phyloP scores from a whole-genome alignment of 2,797 vertebrate species.

The Peromyscus aztecus region DNA sequence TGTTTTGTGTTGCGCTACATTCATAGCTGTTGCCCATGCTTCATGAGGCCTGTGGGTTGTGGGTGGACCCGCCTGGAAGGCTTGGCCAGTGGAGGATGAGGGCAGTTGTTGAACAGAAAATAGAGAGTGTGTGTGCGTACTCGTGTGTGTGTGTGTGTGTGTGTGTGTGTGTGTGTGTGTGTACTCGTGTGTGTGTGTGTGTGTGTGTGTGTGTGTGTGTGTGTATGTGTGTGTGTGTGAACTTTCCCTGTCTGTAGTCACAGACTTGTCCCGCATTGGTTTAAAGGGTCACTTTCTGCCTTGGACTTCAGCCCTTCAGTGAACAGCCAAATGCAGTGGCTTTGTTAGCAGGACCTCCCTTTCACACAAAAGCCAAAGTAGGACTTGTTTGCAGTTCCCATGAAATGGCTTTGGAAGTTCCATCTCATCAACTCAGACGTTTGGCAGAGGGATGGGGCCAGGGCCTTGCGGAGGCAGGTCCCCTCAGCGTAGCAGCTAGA shows the following conservation, averaged over 20 bases:
- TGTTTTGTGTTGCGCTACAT: background rate
- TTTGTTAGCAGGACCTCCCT: background rate
- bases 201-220: background rate
- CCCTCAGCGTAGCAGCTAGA: background rate
- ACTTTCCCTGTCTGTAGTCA: background rate
- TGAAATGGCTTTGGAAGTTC: background rate
- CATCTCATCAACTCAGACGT: background rate
- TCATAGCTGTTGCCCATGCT: background rate
- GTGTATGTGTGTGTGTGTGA: background rate
- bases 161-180: no score
- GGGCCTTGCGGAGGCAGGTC: background rate
- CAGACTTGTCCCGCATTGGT: fast-evolving
- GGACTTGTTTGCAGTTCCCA: background rate
- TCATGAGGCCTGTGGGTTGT: no score
- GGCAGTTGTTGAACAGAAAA: background rate
- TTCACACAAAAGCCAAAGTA: background rate
- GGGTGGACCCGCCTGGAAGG: background rate
- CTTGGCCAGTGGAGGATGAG: constrained; percentile 19
- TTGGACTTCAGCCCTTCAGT: background rate
- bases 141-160: background rate
- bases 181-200: no score
- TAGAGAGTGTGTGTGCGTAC: background rate
- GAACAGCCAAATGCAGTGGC: background rate
- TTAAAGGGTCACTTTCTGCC: background rate
- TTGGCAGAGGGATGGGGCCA: background rate